Evolutionary conservation across 2,113 vertebrate species (phyloP).

Genomic region (Tachuris rubrigastra): DNA sequence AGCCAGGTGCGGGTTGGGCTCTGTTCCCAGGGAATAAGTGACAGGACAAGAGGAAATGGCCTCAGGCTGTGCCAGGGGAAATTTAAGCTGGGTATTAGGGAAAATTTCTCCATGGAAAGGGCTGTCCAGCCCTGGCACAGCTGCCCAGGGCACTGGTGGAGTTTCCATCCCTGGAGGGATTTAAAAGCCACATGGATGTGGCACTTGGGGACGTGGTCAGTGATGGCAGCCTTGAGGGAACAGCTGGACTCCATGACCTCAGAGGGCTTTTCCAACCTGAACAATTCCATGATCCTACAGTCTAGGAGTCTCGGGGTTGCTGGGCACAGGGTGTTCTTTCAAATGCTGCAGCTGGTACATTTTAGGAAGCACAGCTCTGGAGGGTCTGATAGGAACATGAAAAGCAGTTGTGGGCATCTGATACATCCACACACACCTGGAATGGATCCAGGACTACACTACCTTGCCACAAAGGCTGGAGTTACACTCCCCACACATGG

Average conservation of each 20-base stretch:
- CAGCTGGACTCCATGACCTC: neutral
- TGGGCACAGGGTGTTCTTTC: neutral
- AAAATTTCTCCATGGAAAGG: neutral
- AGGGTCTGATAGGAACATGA: accelerated
- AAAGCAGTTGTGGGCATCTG: accelerated
- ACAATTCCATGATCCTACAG: accelerated
- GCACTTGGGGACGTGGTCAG: neutral
- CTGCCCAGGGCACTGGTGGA: neutral
- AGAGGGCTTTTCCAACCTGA: neutral
- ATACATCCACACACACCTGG: accelerated
- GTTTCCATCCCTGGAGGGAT: neutral
- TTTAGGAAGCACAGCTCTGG: neutral
- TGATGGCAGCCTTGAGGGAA: neutral
- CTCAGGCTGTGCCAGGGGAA: neutral
- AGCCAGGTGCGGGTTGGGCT: neutral
- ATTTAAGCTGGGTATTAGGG: neutral
- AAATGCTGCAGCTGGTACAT: accelerated
- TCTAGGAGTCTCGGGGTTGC: neutral
- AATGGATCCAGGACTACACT: accelerated
- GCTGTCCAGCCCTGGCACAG: neutral
- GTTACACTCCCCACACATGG: accelerated
- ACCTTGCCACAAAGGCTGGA: neutral
- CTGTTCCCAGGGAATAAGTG: neutral
- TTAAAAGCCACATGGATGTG: neutral
- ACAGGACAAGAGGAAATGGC: neutral